A percentile compares a stretch with the other conserved stretches of the same genome.
Conservation (phyloP, 2,113 vertebrate genomes). For the Lophura nycthemera region DNA sequence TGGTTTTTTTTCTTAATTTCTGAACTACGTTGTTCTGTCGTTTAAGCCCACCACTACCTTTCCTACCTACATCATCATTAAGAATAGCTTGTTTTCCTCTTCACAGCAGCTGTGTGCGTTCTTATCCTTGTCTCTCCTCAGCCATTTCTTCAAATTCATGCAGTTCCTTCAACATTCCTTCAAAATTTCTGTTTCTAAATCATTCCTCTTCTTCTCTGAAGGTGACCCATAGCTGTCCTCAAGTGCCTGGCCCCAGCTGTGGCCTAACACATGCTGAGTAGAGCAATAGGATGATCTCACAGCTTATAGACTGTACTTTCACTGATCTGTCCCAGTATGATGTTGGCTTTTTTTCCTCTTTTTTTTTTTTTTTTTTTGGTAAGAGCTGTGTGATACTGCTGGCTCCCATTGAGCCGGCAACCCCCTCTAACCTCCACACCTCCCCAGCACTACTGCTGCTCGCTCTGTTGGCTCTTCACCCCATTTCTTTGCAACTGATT, state of each 20-base stretch:
- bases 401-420: neutral
- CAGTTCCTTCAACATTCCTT: neutral
- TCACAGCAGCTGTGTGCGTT: neutral
- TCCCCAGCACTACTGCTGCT: neutral
- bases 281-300: constrained; percentile 17
- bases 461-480: neutral
- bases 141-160: neutral
- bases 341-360: neutral
- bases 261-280: neutral
- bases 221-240: neutral
- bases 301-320: neutral
- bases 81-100: neutral
- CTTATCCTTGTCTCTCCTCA: neutral
- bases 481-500: neutral
- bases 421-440: neutral
- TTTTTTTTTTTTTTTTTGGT: neutral
- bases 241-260: neutral
- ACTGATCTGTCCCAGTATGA: neutral
- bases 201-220: neutral
- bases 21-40: neutral
- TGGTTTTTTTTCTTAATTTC: neutral
- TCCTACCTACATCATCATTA: neutral
- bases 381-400: neutral
- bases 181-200: neutral
- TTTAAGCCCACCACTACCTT: neutral